These are phyloP conservation scores for Amblyopsis rosae DNA, from an alignment of 2,113 vertebrate genomes.

Conservation along the genomic window DNA sequence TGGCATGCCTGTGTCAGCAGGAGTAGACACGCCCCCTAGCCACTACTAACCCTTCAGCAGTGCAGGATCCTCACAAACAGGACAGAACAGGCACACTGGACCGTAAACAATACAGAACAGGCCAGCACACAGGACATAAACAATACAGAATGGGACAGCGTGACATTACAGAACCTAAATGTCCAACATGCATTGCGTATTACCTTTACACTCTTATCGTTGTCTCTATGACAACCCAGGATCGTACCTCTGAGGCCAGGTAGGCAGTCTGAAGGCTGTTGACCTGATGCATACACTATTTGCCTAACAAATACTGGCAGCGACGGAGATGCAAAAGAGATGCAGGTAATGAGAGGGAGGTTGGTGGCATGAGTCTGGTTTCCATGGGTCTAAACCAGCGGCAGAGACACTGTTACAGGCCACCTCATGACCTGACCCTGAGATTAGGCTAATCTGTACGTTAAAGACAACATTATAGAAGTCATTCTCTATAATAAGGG, in stretches of 20 bases:
- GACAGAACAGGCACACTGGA: not conserved
- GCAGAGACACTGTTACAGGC: slow-evolving; percentile 6
- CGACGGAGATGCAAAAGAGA: slow-evolving; percentile 61
- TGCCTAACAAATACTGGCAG: slow-evolving; percentile 66
- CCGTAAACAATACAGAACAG: not conserved
- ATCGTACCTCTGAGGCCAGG: slow-evolving; percentile 1
- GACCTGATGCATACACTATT: slow-evolving; percentile 50
- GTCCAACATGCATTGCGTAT: too few relatives aligned
- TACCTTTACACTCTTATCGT: not conserved
- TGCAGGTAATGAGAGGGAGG: slow-evolving; percentile 23
- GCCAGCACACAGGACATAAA: too few relatives aligned
- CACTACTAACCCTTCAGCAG: too few relatives aligned
- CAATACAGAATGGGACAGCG: not conserved
- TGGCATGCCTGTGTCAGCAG: too few relatives aligned
- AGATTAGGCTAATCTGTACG: too few relatives aligned
- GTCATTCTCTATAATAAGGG: too few relatives aligned
- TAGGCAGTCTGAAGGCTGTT: slow-evolving; percentile 26
- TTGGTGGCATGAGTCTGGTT: slow-evolving; percentile 4
- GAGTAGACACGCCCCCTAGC: too few relatives aligned
- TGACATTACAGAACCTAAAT: not conserved
- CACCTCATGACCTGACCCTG: not conserved
- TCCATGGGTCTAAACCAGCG: not conserved
- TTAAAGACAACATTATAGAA: too few relatives aligned
- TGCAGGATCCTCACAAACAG: too few relatives aligned
- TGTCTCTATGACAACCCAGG: slow-evolving; percentile 5